Evolutionary conservation across 1,140 invertebrate species (phyloP), one percentile per base, ranked within the genome.

Genomic region (Harpegnathos saltator): DNA sequence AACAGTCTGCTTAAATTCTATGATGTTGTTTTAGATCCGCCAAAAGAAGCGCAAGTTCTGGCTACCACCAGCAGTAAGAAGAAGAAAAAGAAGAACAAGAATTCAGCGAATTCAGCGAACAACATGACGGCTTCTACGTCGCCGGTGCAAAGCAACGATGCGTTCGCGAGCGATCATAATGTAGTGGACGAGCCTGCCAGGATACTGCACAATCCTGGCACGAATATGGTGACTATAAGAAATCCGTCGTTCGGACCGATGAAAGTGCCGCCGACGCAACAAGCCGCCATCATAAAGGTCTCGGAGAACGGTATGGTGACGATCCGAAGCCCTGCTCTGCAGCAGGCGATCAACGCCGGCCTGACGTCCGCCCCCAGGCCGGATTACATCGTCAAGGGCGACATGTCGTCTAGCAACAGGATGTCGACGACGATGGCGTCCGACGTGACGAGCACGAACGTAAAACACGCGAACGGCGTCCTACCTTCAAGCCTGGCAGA

Each of bases 301-400:
- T 93, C 92, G 0, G 96, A 96, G 84, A 96, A 96, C 87, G 96
- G 96, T 14, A 97, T 97, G 97, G 97, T 97, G 54, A 97, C 97
- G 0, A 98, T 97, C 50, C 94, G 97, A 17, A 97, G 97, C 93
- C 97, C 97, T 1, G 94, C 94, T 0, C 74, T 95, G n/a, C 94
- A 95, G 29, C 94, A 95, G 66, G 94, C 94, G 1, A 94, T 94
- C 22, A 94, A 94, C 58, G 92, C 93, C 0, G 94, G 94, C 5
- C 74, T 94, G 3, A 91, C 92, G 2, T 92, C 93, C 2, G 91
- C 93, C 0, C 89, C 93, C 0, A 94, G 94, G 50, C 93, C 94
- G 0, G 93, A 94, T 81, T 94, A 93, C 69, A 93, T 94, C 33
- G 91, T 94, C 12, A 94, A 94, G 69, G 93, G 94, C 52, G 92